Percentiles rank a stretch among this genome's conserved stretches.
Evolutionary conservation across 2,797 vertebrate species (phyloP).

Genomic region (Ceyx erithaca): DNA sequence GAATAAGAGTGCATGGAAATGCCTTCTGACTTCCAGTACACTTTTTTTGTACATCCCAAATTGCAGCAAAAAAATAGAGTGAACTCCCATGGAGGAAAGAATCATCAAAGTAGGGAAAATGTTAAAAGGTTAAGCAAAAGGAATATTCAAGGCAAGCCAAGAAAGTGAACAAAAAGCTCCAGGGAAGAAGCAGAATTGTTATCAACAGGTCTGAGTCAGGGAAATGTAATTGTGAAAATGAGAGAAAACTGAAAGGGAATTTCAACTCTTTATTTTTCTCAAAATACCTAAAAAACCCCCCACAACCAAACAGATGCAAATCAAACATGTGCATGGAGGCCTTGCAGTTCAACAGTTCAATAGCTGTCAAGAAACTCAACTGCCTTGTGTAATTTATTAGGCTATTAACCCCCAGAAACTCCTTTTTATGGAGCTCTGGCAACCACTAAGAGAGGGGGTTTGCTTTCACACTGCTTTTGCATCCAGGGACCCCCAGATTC

Average conservation of each 20-base stretch:
- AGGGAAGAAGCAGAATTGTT: background rate
- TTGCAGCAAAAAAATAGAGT: background rate
- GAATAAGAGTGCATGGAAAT: background rate
- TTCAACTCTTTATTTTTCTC: background rate
- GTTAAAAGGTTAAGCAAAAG: background rate
- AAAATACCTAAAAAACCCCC: background rate
- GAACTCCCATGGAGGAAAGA: background rate
- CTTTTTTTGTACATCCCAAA: background rate
- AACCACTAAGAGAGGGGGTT: background rate
- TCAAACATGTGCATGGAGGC: background rate
- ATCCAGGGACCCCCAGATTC: background rate
- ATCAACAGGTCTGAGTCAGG: background rate
- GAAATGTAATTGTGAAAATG: background rate
- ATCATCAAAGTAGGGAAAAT: background rate
- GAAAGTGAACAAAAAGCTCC: background rate
- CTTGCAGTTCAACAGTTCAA: background rate
- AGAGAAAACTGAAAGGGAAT: background rate
- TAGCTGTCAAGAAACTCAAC: background rate
- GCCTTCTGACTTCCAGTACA: background rate
- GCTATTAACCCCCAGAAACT: background rate
- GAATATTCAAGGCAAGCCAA: background rate
- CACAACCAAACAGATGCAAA: background rate
- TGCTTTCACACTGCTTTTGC: background rate
- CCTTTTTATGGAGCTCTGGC: background rate
- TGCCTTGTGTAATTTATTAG: background rate